A percentile compares a stretch with the other conserved stretches of the same genome.
Evolutionary conservation across 2,113 vertebrate species (phyloP).

Genomic region (Maccullochella peelii): DNA sequence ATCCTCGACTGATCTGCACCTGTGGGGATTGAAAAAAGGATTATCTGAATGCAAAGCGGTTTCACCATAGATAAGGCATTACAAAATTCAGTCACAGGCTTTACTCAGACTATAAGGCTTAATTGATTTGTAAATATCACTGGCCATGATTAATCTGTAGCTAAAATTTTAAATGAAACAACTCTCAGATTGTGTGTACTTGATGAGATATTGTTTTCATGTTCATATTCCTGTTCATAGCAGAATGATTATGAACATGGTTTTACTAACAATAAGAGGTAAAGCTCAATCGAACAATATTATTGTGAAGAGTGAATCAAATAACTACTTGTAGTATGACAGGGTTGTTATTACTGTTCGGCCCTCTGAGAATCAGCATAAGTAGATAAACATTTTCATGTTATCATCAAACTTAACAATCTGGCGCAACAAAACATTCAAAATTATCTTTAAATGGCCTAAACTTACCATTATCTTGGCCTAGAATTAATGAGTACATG

Average conservation of each 20-base stretch:
- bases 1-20: constrained; percentile 97
- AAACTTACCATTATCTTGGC: constrained; percentile 95
- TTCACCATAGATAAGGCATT: background rate
- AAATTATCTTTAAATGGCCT: background rate
- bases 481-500: constrained; percentile 98
- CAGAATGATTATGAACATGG: background rate
- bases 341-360: background rate
- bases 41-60: background rate
- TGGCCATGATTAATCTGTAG: background rate
- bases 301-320: background rate
- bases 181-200: background rate
- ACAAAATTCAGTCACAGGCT: background rate
- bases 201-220: background rate
- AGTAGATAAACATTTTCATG: background rate
- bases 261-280: background rate
- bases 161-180: background rate
- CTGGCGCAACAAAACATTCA: background rate
- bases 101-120: background rate
- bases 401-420: background rate
- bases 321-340: background rate
- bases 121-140: background rate
- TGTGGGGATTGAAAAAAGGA: constrained; percentile 57
- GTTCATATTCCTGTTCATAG: background rate
- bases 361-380: background rate
- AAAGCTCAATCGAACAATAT: background rate